Evolutionary conservation across 2,113 vertebrate species (phyloP).

Genomic region (Grammomys dolichurus): DNA sequence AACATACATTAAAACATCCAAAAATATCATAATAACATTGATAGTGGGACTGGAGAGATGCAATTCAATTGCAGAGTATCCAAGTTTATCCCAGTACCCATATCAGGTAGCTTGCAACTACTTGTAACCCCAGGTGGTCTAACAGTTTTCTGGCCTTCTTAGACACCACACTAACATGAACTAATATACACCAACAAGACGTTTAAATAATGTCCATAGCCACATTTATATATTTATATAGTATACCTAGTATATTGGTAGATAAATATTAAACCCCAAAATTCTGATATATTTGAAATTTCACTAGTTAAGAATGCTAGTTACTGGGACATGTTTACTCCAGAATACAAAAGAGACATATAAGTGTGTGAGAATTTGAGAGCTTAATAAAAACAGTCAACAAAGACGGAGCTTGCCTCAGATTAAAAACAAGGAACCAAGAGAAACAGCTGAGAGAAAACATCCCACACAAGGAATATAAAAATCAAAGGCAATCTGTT

Average conservation of each 20-base stretch:
- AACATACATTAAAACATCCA: background rate
- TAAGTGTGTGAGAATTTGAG: slow-evolving; percentile 1
- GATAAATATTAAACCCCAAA: slow-evolving; percentile 39
- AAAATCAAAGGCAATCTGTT: slow-evolving; percentile 22
- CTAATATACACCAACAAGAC: background rate
- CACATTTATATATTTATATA: background rate
- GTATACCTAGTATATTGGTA: slow-evolving; percentile 9
- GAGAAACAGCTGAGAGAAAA: slow-evolving; percentile 6
- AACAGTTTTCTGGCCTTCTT: background rate
- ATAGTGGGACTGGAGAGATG: background rate
- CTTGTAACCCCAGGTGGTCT: background rate
- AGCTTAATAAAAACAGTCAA: slow-evolving; percentile 52
- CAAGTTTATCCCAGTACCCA: background rate
- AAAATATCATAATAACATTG: background rate
- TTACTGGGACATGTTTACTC: slow-evolving; percentile 7
- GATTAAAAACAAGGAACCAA: slow-evolving; percentile 1
- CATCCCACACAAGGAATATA: background rate
- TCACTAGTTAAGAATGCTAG: background rate
- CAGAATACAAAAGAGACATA: background rate
- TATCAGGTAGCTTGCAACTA: background rate
- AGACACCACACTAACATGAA: background rate
- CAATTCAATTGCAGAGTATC: background rate
- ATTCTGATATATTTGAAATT: slow-evolving; percentile 15
- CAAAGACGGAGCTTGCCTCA: slow-evolving; percentile 14
- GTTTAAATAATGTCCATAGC: background rate